Evolutionary conservation across 1,140 invertebrate genomes (phyloP).

Genomic region (Phocides pigmalion): DNA sequence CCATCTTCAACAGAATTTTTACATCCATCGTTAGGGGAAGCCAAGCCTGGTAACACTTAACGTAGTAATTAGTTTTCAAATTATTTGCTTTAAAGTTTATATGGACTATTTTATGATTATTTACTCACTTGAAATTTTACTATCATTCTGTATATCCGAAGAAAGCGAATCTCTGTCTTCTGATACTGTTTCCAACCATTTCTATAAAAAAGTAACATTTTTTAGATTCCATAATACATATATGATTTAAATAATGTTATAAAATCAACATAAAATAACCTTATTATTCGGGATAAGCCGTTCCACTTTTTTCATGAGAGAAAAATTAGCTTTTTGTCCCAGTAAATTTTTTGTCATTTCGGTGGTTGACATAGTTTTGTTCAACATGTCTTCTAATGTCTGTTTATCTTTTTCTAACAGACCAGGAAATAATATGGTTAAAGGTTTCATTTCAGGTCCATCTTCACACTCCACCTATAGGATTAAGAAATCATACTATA

Average conservation of each 20-base stretch:
- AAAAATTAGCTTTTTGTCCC: slow-evolving; percentile 68
- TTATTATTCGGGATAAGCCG: slow-evolving; percentile 65
- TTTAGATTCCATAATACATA: too few species aligned
- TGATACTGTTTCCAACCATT: slow-evolving; percentile 62
- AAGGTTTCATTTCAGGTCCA: slow-evolving; percentile 58
- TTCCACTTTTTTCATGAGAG: slow-evolving; percentile 67
- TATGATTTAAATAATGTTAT: slow-evolving; percentile 3
- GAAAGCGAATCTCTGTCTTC: slow-evolving; percentile 53
- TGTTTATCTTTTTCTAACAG: slow-evolving; percentile 59
- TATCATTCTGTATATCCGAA: background rate
- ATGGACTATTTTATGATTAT: background rate
- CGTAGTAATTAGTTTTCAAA: background rate
- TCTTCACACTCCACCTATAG: slow-evolving; percentile 62
- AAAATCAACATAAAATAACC: slow-evolving; percentile 46
- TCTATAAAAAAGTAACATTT: slow-evolving; percentile 41
- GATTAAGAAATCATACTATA: background rate
- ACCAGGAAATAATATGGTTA: slow-evolving; percentile 64
- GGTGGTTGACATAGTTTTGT: slow-evolving; percentile 69
- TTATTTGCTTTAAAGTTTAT: background rate
- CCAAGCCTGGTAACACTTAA: background rate
- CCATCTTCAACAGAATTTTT: background rate
- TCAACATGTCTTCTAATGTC: slow-evolving; percentile 59
- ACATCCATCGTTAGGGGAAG: background rate
- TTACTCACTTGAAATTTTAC: slow-evolving; percentile 10
- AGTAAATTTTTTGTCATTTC: slow-evolving; percentile 70